Evolutionary conservation across 2,797 vertebrate genomes (phyloP), one percentile per base, ranked within the genome.

Genomic region (Spatula clypeata): DNA sequence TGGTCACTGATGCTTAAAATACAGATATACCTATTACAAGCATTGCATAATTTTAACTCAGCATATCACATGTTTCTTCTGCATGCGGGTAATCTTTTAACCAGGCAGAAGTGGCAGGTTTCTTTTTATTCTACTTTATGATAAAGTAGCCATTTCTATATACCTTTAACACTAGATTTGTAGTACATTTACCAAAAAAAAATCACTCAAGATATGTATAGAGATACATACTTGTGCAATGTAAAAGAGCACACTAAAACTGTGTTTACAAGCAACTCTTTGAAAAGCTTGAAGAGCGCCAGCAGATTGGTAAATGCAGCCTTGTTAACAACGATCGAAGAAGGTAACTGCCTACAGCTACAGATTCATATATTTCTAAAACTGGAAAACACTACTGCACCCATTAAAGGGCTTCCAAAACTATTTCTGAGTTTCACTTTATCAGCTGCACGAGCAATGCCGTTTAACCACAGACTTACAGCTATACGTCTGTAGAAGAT

Each of bases 71-170:
- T 79, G 73, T 81, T 94, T 13, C 72, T 94, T 13, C 72, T 93
- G 60, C 81, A 79, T n/a, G 69, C 9, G 40, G 57, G 80, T n/a
- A 91, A 95, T 80, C 76, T 96, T 97, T 88, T 86, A 97, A 81
- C 6, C 13, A 42, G 94, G 94, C 69, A 97, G 69, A 97, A 69
- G 40, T 36, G 62, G 67, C 65, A 91, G 53, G 47, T 93, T 97
- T 93, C 67, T 88, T 97, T 94, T 96, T 92, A 96, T 76, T 93
- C 40, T 64, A 49, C 26, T 96, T 90, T 70, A 70, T 69, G 42
- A 42, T 94, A 92, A 44, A 70, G 67, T 16, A 88, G 54, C 32
- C 23, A 88, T 81, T 90, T 95, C 76, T 81, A 88, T 32, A 93
- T 18, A 79, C 19, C 27, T 61, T 85, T 93, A 85, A 87, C 94